A percentile compares a stretch with the other conserved stretches of the same genome.
Conservation (phyloP, 2,113 vertebrate genomes). For the Cinclus cinclus region DNA sequence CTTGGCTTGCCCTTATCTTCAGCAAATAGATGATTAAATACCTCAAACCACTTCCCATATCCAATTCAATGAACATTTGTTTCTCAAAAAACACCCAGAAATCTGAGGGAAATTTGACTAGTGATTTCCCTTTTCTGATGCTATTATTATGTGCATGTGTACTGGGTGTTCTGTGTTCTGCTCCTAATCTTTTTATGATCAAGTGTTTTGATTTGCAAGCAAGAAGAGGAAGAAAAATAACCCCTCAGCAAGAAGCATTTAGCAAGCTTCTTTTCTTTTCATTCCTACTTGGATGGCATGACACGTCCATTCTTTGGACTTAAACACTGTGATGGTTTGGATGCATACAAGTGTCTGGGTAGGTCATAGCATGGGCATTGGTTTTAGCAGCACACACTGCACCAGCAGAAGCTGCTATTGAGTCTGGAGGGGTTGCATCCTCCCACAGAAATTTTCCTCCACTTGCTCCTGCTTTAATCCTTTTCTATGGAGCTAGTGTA, state of each 20-base stretch:
- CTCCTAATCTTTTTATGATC: background rate
- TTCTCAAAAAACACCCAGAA: background rate
- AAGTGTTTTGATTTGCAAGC: background rate
- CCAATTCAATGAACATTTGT: background rate
- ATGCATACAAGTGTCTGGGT: background rate
- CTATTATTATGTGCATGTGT: background rate
- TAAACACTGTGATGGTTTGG: background rate
- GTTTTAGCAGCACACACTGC: background rate
- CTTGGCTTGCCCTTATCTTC: background rate
- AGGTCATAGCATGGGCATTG: background rate
- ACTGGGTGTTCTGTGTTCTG: background rate
- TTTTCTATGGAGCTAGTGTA: background rate
- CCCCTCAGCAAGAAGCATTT: background rate
- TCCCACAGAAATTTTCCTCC: background rate
- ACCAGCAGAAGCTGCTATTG: background rate
- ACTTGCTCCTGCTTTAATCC: background rate
- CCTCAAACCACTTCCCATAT: background rate
- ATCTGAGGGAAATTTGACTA: background rate
- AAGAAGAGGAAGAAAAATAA: slow-evolving; percentile 26
- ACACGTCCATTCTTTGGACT: background rate
- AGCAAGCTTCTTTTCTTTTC: background rate
- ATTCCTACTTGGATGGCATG: background rate
- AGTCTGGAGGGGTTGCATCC: background rate
- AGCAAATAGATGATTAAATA: background rate
- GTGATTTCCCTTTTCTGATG: background rate